Conservation (phyloP, 1,140 invertebrate species). For the Batillaria attramentaria region DNA sequence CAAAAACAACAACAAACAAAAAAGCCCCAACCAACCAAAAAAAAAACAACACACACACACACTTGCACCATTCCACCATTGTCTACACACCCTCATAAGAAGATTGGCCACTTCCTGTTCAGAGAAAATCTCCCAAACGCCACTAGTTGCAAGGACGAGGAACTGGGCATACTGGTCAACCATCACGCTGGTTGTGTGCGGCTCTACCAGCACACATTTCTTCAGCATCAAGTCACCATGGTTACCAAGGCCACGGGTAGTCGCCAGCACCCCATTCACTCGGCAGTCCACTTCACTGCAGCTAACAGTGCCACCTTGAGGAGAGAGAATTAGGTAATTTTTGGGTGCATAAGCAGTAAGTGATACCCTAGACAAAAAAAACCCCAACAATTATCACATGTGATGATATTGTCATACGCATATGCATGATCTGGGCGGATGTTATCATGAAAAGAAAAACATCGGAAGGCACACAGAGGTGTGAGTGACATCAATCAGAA, state of each 20-base stretch:
- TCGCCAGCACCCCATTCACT: slow-evolving; percentile 66
- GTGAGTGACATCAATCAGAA: not conserved
- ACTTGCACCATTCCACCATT: not conserved
- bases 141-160: slow-evolving; percentile 66
- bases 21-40: not conserved
- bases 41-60: too few relatives aligned
- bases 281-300: slow-evolving; percentile 59
- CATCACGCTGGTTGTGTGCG: slow-evolving; percentile 55
- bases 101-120: slow-evolving; percentile 65
- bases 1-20: not conserved
- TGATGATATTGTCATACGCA: too few relatives aligned
- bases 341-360: not conserved
- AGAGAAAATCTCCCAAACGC: slow-evolving; percentile 69
- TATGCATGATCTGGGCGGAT: too few relatives aligned
- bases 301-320: slow-evolving; percentile 64
- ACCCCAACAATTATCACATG: too few relatives aligned
- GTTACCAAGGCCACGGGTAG: slow-evolving; percentile 70
- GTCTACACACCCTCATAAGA: slow-evolving; percentile 60
- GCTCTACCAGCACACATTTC: slow-evolving; percentile 62
- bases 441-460: not conserved
- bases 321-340: not conserved
- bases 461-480: not conserved
- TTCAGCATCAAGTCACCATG: slow-evolving; percentile 68
- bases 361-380: too few relatives aligned
- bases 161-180: slow-evolving; percentile 69